A percentile compares a stretch with the other conserved stretches of the same genome.
phyloP scores from a whole-genome alignment of 2,113 vertebrate genomes.

The Pipra filicauda region DNA sequence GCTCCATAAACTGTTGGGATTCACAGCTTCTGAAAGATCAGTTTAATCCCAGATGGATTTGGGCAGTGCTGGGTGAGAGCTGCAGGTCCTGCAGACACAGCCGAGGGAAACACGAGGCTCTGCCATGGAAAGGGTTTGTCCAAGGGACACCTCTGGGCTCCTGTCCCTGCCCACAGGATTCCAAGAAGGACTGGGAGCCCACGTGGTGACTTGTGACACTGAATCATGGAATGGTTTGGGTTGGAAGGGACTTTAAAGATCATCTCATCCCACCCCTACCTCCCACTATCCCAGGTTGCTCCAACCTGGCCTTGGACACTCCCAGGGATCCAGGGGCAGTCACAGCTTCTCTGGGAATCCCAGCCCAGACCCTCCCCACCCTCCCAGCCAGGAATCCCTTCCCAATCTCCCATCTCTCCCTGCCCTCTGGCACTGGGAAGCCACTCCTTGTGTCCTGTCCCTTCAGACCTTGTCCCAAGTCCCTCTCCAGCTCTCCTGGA shows the following conservation, averaged over 20 bases:
- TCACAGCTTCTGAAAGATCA: background rate
- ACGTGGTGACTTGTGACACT: background rate
- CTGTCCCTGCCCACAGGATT: background rate
- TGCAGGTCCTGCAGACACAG: too few species aligned
- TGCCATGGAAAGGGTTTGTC: background rate
- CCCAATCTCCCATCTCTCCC: too few species aligned
- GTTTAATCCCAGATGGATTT: too few species aligned
- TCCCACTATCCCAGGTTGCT: background rate
- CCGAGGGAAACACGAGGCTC: too few species aligned
- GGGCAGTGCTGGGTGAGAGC: too few species aligned
- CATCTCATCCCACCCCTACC: background rate
- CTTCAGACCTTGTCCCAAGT: too few species aligned
- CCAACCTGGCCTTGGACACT: background rate
- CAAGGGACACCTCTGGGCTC: background rate
- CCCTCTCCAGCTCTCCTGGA: too few species aligned
- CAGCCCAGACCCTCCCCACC: background rate
- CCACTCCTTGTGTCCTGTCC: background rate
- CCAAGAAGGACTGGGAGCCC: background rate
- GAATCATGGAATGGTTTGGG: background rate
- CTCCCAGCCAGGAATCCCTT: too few species aligned
- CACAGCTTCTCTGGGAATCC: background rate
- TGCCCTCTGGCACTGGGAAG: background rate
- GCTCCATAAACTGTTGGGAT: too few species aligned
- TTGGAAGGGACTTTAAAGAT: background rate
- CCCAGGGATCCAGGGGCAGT: background rate